These are phyloP conservation scores for Cyphomyrus discorhynchus DNA, from an alignment of 2,113 vertebrate genomes.

Conservation along the genomic window DNA sequence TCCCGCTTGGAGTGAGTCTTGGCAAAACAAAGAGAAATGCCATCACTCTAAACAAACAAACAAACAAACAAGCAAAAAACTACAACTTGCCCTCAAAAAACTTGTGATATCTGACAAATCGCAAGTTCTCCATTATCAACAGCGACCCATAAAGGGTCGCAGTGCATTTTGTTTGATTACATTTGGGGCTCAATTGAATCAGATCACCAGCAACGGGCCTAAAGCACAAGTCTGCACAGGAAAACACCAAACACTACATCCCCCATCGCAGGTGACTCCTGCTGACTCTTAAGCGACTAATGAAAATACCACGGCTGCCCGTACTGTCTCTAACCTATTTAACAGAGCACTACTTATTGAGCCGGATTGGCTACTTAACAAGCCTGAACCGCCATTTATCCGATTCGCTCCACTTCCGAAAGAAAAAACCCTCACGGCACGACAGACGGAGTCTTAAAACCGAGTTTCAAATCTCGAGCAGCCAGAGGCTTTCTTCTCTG, in stretches of 20 bases:
- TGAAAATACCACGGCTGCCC: not conserved
- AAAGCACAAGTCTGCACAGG: not conserved
- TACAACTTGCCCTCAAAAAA: not conserved
- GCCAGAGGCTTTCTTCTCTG: not conserved
- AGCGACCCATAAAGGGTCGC: not conserved
- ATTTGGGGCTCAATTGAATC: not conserved
- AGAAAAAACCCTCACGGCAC: not conserved
- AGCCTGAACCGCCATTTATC: not conserved
- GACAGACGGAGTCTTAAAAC: constrained; percentile 1
- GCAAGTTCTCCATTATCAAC: not conserved
- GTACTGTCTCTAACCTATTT: not conserved
- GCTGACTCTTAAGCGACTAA: constrained; percentile 10
- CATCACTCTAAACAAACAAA: not conserved
- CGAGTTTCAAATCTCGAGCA: not conserved
- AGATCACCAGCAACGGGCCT: not conserved
- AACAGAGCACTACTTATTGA: constrained; percentile 7
- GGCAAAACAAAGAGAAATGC: not conserved
- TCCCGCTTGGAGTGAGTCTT: constrained; percentile 29
- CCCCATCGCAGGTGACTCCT: not conserved
- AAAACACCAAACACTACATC: not conserved
- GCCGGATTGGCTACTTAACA: not conserved
- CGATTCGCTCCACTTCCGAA: not conserved
- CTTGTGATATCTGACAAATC: not conserved
- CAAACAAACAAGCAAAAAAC: too few relatives aligned
- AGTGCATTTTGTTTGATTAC: not conserved